Base-by-base conservation (phyloP, 35 echinoderm and acorn worm genomes). In the Hemicentrotus pulcherrimus region DNA sequence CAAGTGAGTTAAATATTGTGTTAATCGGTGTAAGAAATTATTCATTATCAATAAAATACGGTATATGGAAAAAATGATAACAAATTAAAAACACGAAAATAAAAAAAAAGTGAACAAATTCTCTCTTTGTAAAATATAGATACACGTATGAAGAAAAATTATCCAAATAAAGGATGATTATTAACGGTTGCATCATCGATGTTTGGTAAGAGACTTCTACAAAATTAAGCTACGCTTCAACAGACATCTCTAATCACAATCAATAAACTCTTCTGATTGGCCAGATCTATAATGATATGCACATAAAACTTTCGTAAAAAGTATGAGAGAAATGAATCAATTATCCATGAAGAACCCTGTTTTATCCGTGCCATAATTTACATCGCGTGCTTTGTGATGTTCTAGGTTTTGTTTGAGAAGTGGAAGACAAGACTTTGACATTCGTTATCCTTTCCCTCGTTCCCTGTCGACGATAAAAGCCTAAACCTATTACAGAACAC, bases 251-350 rank as follows among this genome's bases (percentile, higher is more conserved):
- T 78, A n/a, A 22, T 78, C 22, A 78, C 65, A 78, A 78, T 78
- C 65, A 78, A 78, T 78, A 78, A 78, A 78, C 65, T 78, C 65
- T 78, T 78, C 65, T 78, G 65, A 78, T 78, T 78, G 65, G 65
- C n/a, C 65, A 78, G 65, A 78, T 78, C 65, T 78, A 78, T 78
- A 78, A 78, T 78, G 65, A 78, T 78, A 78, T 78, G 65, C 65
- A 78, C 65, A 78, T n/a, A 78, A 78, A 78, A 78, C 65, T 78
- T 78, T 78, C 65, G 65, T n/a, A 78, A 28, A n/a, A 78, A 78
- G 65, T 78, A 78, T 22, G 22, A 78, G 65, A 78, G 65, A 78
- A 18, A 78, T 30, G 65, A 78, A 78, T 55, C 6, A 2, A 14
- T 55, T 55, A 14, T 55, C 50, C 50, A 55, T 55, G 15, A 55